Conservation (phyloP, 2,797 vertebrate genomes). For the Eospalax fontanierii region DNA sequence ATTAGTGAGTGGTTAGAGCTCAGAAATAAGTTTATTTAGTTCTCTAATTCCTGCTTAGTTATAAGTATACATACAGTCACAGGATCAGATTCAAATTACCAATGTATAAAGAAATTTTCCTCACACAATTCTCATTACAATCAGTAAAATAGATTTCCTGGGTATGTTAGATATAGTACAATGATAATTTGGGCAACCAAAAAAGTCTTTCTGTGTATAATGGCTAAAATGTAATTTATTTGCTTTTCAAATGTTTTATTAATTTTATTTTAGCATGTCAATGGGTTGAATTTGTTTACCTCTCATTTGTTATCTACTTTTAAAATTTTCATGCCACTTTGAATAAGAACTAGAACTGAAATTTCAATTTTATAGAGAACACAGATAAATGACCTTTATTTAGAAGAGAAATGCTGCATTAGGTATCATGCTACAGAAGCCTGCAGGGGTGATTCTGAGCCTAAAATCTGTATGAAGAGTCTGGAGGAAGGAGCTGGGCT, state of each 20-base stretch:
- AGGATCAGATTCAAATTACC: slow-evolving; percentile 78
- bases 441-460: neutral
- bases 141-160: slow-evolving; percentile 77
- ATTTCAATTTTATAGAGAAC: slow-evolving; percentile 58
- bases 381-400: slow-evolving; percentile 52
- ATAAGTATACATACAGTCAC: slow-evolving; percentile 74
- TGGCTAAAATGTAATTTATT: neutral
- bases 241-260: slow-evolving; percentile 24
- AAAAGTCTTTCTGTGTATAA: slow-evolving; percentile 53
- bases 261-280: slow-evolving; percentile 76
- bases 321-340: slow-evolving; percentile 64
- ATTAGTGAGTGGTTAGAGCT: slow-evolving; percentile 74
- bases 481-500: neutral
- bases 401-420: slow-evolving; percentile 7
- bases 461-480: neutral
- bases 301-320: slow-evolving; percentile 48
- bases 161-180: slow-evolving; percentile 82
- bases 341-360: slow-evolving; percentile 62
- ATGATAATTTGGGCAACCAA: slow-evolving; percentile 76
- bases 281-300: slow-evolving; percentile 80
- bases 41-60: slow-evolving; percentile 42
- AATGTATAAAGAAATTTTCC: slow-evolving; percentile 77
- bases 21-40: neutral
- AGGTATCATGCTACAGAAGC: neutral
- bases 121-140: neutral